Conservation (phyloP, 2,113 vertebrate genomes). For the Nannospalax galili region DNA sequence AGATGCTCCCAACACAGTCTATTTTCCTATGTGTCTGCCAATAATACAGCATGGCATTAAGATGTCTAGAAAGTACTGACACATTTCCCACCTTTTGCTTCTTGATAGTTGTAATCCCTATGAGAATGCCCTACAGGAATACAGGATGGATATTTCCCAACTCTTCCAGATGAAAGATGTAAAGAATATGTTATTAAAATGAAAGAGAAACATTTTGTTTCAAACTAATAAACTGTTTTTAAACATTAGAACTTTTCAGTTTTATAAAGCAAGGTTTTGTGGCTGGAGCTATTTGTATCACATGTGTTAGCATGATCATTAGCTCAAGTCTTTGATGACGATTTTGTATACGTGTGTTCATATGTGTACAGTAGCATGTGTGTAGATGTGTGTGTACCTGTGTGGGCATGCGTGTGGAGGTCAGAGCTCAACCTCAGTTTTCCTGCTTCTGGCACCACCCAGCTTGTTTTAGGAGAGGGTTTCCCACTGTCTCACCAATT, state of each 20-base stretch:
- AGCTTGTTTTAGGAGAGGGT: too few relatives aligned
- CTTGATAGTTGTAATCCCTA: neutral
- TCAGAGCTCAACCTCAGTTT: too few relatives aligned
- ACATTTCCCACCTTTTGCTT: neutral
- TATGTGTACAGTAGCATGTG: too few relatives aligned
- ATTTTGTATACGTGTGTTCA: too few relatives aligned
- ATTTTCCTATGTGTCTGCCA: neutral
- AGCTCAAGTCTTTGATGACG: too few relatives aligned
- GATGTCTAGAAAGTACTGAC: neutral
- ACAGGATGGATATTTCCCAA: neutral
- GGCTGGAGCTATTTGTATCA: too few relatives aligned
- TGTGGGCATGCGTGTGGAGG: too few relatives aligned
- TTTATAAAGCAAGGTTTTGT: neutral
- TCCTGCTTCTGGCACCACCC: too few relatives aligned
- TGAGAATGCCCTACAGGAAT: neutral
- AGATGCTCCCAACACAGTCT: neutral
- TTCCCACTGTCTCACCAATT: too few relatives aligned
- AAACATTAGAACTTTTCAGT: neutral
- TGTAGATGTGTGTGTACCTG: too few relatives aligned
- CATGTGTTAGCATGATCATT: too few relatives aligned
- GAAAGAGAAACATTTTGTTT: conserved; percentile 15
- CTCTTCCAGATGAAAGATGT: neutral
- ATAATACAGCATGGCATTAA: conserved; percentile 22
- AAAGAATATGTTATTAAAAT: neutral
- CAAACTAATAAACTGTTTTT: neutral